phyloP scores from a whole-genome alignment of 2,113 vertebrate species.

The Ovis canadensis region DNA sequence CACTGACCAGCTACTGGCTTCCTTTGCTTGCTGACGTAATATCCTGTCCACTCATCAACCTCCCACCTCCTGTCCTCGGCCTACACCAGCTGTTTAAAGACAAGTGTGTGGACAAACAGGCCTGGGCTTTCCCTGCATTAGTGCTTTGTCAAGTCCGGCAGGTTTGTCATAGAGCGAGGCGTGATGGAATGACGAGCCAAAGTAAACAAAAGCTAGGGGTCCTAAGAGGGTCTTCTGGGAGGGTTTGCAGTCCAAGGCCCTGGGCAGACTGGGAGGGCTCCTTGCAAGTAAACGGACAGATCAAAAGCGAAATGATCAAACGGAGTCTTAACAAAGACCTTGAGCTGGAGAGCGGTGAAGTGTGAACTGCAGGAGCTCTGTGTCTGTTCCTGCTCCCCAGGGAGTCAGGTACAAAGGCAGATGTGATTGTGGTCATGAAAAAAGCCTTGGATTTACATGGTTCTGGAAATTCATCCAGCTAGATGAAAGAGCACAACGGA shows the following conservation, averaged over 20 bases:
- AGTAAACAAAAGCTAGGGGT: not conserved
- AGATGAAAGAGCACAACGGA: conserved; percentile 46
- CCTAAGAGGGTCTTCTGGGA: not conserved
- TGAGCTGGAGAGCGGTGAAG: not conserved
- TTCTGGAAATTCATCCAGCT: not conserved
- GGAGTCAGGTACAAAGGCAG: conserved; percentile 60
- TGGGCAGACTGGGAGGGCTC: not conserved
- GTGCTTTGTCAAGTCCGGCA: not conserved
- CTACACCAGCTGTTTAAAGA: not conserved
- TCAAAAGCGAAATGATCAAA: conserved; percentile 67
- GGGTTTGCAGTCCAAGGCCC: not conserved
- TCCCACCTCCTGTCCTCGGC: not conserved
- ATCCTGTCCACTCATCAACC: not conserved
- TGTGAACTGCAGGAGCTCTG: conserved; percentile 32
- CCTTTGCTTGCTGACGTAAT: not conserved
- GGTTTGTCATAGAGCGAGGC: not conserved
- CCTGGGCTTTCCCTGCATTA: not conserved
- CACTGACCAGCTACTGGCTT: not conserved
- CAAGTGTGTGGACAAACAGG: not conserved
- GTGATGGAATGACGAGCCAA: not conserved
- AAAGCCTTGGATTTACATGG: conserved; percentile 43
- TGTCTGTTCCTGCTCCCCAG: conserved; percentile 8
- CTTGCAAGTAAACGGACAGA: conserved; percentile 13
- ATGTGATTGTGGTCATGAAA: conserved; percentile 50
- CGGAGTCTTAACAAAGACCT: conserved; percentile 49